Evolutionary conservation across 2,888 invertebrate species (phyloP), one percentile per base, ranked within the genome.

Genomic region (Erebia palarica): DNA sequence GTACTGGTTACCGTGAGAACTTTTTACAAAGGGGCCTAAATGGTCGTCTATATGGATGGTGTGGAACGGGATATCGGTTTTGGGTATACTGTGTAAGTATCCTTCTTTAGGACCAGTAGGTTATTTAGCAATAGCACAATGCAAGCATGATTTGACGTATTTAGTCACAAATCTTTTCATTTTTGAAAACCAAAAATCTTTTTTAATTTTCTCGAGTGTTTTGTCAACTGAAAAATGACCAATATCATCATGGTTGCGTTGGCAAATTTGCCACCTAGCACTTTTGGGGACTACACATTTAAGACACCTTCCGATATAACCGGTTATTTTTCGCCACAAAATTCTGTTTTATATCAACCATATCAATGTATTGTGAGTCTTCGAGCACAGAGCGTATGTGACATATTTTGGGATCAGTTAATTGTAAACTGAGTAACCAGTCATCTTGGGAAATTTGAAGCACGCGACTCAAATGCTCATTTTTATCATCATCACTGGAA

Each of bases 21-120:
- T 75, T 42, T 42, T 59, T 53, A 68, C 67, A 64, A 78, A 78
- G 0, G 79, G 78, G 0, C 77, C 79, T 9, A 76, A 21, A 65
- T 75, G 80, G 66, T 79, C 80, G n/a, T n/a, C n/a, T 60, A 71
- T 71, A 36, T 78, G 83, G 1, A 69, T 69, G 16, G 78, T 84
- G 27, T 79, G 76, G n/a, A 78, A 79, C 0, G 79, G 78, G 0
- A 59, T 59, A 11, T 64, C 59, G 0, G 72, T 9, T 59, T 79
- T 80, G 0, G 70, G 67, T 5, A 80, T 78, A 0, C 77, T 76
- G 42, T 80, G 77, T 3, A 81, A 27, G 9, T 67, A 44, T 0
- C 79, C 77, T 44, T 71, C 65, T 1, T 55, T 71, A 14, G 64
- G 68, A 1, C 78, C 78, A 9, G 69, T 70, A 8, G 72, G 73